Base-by-base conservation (phyloP, 2,113 vertebrate species). In the Perccottus glenii region DNA sequence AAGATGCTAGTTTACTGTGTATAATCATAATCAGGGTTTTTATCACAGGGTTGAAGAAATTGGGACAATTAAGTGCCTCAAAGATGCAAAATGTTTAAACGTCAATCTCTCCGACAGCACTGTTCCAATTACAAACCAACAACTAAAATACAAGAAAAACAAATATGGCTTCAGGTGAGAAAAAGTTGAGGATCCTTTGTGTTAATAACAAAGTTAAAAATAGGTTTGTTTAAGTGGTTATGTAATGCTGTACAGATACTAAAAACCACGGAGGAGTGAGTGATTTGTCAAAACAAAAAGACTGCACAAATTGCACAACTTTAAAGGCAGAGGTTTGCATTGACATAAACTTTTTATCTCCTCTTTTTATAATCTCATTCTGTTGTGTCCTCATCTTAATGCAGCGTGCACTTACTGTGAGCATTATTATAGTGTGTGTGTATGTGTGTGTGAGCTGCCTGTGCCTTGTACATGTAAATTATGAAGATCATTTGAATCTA, bases 391-490 rank as follows among this genome's bases (percentile, higher is more conserved):
- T 12, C 52, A 9, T 36, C 12, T 55, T 9, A n/a, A 50, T 32
- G 45, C 44, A 61, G 38, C 46, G 15, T 14, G 35, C 6, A 47
- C 51, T 40, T 9, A 38, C 11, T 49, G 44, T 40, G 57, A 42
- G 43, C 15, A 32, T 47, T 49, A 36, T 27, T 19, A 7, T 55
- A 60, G 48, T 67, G 67, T 42, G 14, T 55, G 38, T 64, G 48
- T 55, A 40, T 62, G 60, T 63, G 70, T 27, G 60, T 51, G 42
- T 53, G 64, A 47, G n/a, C 9, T 6, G 45, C 46, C 61, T 72
- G 68, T 67, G 70, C 38, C 76, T 77, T 81, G 75, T 85, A 61
- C 60, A 75, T 77, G 45, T 88, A 72, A 86, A 85, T 87, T 83
- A 80, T 85, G 57, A 69, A 89, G 53, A 33, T 72, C 48, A 47